Evolutionary conservation across 1,140 invertebrate genomes (phyloP).

Genomic region (Orchestia grillus): DNA sequence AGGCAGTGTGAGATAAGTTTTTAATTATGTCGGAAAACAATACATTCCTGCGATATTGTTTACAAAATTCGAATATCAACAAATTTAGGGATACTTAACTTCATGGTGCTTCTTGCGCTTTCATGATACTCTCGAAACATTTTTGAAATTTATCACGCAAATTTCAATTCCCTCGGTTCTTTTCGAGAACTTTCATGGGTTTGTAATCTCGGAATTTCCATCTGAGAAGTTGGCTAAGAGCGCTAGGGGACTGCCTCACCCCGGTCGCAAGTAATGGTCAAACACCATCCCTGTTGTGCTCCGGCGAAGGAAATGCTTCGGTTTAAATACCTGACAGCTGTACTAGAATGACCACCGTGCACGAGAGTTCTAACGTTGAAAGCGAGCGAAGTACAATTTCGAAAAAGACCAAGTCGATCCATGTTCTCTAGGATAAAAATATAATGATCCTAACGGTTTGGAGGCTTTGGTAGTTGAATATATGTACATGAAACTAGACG

Average conservation of each 20-base stretch:
- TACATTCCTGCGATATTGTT: not conserved
- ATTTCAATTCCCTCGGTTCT: not conserved
- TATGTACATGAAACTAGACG: not conserved
- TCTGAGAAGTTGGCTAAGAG: not conserved
- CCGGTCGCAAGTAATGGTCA: not conserved
- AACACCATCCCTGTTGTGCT: not conserved
- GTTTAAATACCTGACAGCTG: too few species aligned
- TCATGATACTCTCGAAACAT: not conserved
- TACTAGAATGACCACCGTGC: not conserved
- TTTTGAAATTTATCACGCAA: not conserved
- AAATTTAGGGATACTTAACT: not conserved
- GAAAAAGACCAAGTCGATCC: not conserved
- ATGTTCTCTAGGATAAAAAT: not conserved
- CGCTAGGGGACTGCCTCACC: not conserved
- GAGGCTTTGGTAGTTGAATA: not conserved
- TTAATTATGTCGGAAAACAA: not conserved
- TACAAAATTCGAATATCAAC: not conserved
- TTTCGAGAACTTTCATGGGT: not conserved
- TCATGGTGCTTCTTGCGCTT: not conserved
- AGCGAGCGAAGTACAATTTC: not conserved
- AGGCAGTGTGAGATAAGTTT: not conserved
- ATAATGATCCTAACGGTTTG: not conserved
- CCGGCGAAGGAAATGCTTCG: not conserved
- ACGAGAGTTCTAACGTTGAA: not conserved
- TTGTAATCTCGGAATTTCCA: not conserved